These are phyloP conservation scores for Rhagonycha lutea DNA, from an alignment of 2,888 invertebrate genomes.

Conservation along the genomic window DNA sequence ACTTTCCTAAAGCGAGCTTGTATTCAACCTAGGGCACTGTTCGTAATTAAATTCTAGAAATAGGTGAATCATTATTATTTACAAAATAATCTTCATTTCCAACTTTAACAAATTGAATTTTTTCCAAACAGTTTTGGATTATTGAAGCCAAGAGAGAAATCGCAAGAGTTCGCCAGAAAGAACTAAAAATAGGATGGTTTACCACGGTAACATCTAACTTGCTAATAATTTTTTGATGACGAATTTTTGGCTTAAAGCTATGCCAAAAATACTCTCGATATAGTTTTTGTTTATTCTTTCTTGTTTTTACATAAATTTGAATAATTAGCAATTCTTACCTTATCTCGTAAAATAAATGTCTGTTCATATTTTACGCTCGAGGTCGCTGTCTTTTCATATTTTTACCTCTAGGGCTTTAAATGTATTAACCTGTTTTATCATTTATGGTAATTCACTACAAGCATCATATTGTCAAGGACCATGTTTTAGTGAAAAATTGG, in stretches of 20 bases:
- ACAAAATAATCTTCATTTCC: not conserved
- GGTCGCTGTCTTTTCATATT: not conserved
- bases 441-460: not conserved
- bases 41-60: not conserved
- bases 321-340: not conserved
- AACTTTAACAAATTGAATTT: no score
- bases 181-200: not conserved
- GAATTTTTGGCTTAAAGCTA: not conserved
- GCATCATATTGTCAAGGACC: not conserved
- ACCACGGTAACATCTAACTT: not conserved
- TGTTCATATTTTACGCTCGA: not conserved
- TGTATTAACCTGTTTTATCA: not conserved
- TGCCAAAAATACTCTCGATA: not conserved
- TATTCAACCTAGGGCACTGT: not conserved
- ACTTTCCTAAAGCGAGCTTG: not conserved
- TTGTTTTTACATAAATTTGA: not conserved
- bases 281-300: not conserved
- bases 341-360: not conserved
- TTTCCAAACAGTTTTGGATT: no score
- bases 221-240: not conserved
- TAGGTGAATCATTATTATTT: not conserved
- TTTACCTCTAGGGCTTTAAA: not conserved
- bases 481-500: not conserved
- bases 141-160: no score
- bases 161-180: not conserved